These are phyloP conservation scores for Bolborhynchus lineola DNA, from an alignment of 2,113 vertebrate species.

Conservation along the genomic window DNA sequence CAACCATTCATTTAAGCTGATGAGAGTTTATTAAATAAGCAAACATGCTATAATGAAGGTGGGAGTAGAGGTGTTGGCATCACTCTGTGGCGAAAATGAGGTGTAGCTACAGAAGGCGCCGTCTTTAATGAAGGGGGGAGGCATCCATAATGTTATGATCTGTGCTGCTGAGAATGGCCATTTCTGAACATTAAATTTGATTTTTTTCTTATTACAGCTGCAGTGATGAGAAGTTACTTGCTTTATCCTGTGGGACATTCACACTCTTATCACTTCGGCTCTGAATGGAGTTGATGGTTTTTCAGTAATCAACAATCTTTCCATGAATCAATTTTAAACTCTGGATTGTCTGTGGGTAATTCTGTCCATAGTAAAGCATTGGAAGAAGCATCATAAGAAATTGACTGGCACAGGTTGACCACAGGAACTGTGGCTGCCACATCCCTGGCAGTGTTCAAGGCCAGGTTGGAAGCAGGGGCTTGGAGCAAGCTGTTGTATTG, in stretches of 20 bases:
- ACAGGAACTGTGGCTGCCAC: neutral
- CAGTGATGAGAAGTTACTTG: neutral
- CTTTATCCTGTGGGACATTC: neutral
- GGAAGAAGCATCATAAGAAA: neutral
- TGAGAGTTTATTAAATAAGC: conserved; percentile 76
- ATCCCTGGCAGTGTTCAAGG: neutral
- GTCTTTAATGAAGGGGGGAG: neutral
- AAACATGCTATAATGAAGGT: conserved; percentile 62
- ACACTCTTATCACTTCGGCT: neutral
- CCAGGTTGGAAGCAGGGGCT: neutral
- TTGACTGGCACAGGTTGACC: neutral
- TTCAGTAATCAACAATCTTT: neutral
- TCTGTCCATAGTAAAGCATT: neutral
- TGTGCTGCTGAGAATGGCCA: neutral
- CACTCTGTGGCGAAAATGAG: neutral
- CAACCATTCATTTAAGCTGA: conserved; percentile 72
- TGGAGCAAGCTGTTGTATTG: neutral
- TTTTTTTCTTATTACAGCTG: neutral
- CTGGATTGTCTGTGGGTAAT: neutral
- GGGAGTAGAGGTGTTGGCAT: neutral
- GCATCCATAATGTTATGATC: neutral
- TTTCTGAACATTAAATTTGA: neutral
- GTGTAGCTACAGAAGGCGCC: neutral
- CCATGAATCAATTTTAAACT: neutral
- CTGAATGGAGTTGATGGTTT: neutral